phyloP scores from a whole-genome alignment of 1,140 invertebrate species.

The Telenomus remus region DNA sequence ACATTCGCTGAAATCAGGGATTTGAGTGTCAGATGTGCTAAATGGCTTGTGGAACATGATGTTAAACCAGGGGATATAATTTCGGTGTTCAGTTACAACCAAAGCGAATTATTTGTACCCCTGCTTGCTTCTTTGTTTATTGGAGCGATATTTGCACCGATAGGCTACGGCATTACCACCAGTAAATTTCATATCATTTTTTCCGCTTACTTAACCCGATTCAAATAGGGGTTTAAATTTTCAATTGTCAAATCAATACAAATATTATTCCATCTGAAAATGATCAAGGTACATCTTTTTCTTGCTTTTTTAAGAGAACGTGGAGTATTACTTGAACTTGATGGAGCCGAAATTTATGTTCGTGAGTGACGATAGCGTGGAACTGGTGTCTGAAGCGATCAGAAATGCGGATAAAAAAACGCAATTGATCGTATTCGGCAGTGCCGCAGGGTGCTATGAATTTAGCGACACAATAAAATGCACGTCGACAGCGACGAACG shows the following conservation, averaged over 20 bases:
- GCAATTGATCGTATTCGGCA: constrained; percentile 63
- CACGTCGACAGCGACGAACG: constrained; percentile 14
- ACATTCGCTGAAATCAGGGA: constrained; percentile 67
- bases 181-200: constrained; percentile 13
- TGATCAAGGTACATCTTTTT: no score
- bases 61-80: constrained; percentile 62
- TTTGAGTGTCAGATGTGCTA: constrained; percentile 70
- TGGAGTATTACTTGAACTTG: constrained; percentile 63
- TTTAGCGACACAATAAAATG: constrained; percentile 44
- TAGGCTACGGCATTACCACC: constrained; percentile 32
- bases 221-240: not conserved
- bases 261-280: no score
- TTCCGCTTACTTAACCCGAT: not conserved
- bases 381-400: constrained; percentile 37
- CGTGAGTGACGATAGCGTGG: constrained; percentile 39
- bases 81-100: constrained; percentile 25
- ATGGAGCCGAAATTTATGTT: constrained; percentile 69
- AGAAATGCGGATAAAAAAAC: constrained; percentile 42
- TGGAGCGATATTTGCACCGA: constrained; percentile 23
- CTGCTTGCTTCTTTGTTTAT: constrained; percentile 15
- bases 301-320: constrained; percentile 60
- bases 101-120: constrained; percentile 16
- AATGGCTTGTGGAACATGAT: constrained; percentile 66
- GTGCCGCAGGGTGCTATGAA: constrained; percentile 12
- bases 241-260: no score